These are phyloP conservation scores for Sylvilagus bachmani DNA, from an alignment of 2,113 vertebrate species.

Conservation along the genomic window DNA sequence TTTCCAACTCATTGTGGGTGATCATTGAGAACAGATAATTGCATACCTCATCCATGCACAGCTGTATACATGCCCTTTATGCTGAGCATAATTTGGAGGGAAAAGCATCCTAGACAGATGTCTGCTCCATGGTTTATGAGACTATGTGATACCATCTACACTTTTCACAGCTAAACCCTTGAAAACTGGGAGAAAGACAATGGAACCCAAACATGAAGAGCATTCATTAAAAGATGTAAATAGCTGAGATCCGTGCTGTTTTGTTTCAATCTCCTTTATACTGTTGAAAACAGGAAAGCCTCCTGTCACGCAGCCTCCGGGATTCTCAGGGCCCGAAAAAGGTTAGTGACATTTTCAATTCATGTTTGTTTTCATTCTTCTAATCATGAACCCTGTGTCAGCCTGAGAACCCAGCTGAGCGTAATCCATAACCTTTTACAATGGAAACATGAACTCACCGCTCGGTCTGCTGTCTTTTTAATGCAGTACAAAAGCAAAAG, in stretches of 20 bases:
- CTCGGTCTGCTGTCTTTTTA: constrained; percentile 87
- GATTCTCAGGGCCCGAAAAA: constrained; percentile 87
- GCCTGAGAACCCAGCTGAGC: constrained; percentile 87
- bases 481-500: constrained; percentile 83
- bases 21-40: constrained; percentile 73
- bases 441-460: constrained; percentile 87
- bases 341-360: constrained; percentile 90
- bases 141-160: constrained; percentile 87
- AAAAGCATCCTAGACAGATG: constrained; percentile 86
- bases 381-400: constrained; percentile 86
- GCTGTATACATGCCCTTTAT: constrained; percentile 80
- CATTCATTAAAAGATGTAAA: constrained; percentile 91
- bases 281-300: constrained; percentile 88
- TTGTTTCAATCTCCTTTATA: constrained; percentile 89
- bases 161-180: constrained; percentile 88
- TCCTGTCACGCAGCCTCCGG: constrained; percentile 86
- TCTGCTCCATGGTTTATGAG: constrained; percentile 85
- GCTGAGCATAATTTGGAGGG: constrained; percentile 82
- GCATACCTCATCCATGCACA: constrained; percentile 75
- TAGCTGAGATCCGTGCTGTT: constrained; percentile 86
- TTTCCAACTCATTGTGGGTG: constrained; percentile 68
- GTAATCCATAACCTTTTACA: constrained; percentile 90
- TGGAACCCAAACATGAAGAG: constrained; percentile 87
- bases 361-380: constrained; percentile 90
- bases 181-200: constrained; percentile 88